A percentile compares a stretch with the other conserved stretches of the same genome.
Evolutionary conservation across 2,888 invertebrate species (phyloP).

Genomic region (Leucoptera coffeella): DNA sequence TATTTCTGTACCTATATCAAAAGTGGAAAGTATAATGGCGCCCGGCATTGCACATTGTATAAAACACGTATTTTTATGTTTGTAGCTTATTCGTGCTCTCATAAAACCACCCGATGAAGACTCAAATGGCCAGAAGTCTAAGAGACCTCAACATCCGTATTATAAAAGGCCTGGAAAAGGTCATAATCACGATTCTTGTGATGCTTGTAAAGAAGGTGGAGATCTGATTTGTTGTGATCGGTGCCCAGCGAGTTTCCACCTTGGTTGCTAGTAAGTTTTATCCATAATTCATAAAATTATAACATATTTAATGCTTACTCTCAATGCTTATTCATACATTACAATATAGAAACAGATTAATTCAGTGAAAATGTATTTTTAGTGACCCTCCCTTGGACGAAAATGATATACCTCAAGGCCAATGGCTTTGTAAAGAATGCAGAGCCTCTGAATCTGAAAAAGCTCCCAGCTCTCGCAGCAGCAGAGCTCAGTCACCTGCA

Average conservation of each 20-base stretch:
- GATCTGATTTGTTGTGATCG: conserved; percentile 93
- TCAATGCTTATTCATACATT: no score
- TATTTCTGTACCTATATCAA: no score
- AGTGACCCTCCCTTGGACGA: conserved; percentile 92
- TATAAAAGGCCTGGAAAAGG: conserved; percentile 82
- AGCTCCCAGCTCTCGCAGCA: conserved; percentile 25
- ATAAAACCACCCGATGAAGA: conserved; percentile 84
- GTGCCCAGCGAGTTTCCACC: conserved; percentile 93
- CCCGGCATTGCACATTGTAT: conserved; percentile 13
- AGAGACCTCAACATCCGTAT: conserved; percentile 70
- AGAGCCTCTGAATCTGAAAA: conserved; percentile 40
- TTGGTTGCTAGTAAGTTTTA: conserved; percentile 84
- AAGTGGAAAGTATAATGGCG: conserved; percentile 16
- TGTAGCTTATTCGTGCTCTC: conserved; percentile 80
- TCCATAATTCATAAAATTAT: background rate
- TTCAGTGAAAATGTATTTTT: conserved; percentile 10
- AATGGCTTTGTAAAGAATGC: conserved; percentile 90
- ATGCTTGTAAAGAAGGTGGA: conserved; percentile 91
- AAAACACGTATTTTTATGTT: conserved; percentile 7
- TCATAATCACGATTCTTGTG: conserved; percentile 89
- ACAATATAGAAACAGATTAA: no score
- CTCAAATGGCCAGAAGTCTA: conserved; percentile 49
- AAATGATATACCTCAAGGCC: conserved; percentile 82
- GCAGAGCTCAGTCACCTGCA: conserved; percentile 27
- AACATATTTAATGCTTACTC: background rate